These are phyloP conservation scores for Lypha dubia DNA, from an alignment of 2,888 invertebrate genomes.

Conservation along the genomic window DNA sequence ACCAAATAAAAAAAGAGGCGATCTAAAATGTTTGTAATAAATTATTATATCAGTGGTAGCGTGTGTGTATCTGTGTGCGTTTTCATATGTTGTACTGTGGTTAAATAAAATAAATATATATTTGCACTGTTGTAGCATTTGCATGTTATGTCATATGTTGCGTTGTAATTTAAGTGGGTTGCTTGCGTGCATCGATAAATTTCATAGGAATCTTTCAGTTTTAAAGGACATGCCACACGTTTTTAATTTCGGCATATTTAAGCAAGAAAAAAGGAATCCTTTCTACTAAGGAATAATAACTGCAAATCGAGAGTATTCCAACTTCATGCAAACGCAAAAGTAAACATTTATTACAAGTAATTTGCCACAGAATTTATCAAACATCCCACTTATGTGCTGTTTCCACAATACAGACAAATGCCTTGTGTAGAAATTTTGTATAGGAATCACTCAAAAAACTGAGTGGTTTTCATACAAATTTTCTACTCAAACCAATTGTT, in stretches of 20 bases:
- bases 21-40: constrained; percentile 44
- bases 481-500: too few relatives aligned
- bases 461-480: too few relatives aligned
- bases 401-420: too few relatives aligned
- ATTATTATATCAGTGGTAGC: neutral
- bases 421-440: too few relatives aligned
- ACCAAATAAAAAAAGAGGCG: constrained; percentile 13
- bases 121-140: constrained; percentile 49
- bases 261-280: too few relatives aligned
- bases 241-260: too few relatives aligned
- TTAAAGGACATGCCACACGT: too few relatives aligned
- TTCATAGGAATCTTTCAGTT: too few relatives aligned
- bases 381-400: constrained; percentile 4
- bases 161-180: constrained; percentile 19
- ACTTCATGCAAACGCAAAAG: too few relatives aligned
- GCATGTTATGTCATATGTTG: constrained; percentile 66
- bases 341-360: neutral
- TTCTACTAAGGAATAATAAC: too few relatives aligned
- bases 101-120: constrained; percentile 44
- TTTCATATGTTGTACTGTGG: constrained; percentile 15
- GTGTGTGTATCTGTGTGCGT: neutral
- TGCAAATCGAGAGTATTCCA: too few relatives aligned
- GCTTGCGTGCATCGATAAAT: neutral
- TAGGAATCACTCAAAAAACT: too few relatives aligned
- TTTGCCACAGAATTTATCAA: neutral